Evolutionary conservation across 2,888 invertebrate species (phyloP), one percentile per base, ranked within the genome.

Genomic region (Graphium colonna): DNA sequence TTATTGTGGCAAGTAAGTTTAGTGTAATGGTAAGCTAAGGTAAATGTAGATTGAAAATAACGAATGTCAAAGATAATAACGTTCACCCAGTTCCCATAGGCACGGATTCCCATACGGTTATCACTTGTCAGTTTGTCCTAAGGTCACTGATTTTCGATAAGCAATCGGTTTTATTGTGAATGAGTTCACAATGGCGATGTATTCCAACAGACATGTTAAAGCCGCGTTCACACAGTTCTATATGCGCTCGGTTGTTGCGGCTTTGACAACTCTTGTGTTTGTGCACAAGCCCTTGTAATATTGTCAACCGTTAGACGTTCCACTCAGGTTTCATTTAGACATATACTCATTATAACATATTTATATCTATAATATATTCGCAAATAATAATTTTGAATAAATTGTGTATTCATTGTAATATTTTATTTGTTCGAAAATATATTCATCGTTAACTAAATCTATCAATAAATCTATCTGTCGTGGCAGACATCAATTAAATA

Each of bases 71-170:
- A 54, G 41, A 50, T 36, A 12, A 36, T 54, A 54, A 49, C 67
- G 67, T 69, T 66, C 71, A 68, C 71, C 75, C 68, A 74, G 74
- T 82, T 82, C 81, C 76, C 82, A 82, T 79, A 71, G 59, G 64
- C 64, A 65, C 63, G 68, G 63, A 72, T 77, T 82, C 82, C 77
- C 82, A 82, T 79, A 74, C 36, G 36, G 69, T 73, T 83, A 83
- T 82, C 80, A 65, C 59, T 61, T 61, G 63, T 62, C 69, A 63
- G 68, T 64, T 69, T 67, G 69, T 73, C 63, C 68, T 73, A 74
- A 79, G 78, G 76, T 77, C 77, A 77, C 68, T 79, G 69, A 63
- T 72, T 73, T 64, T 60, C 60, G 82, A 80, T 82, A 80, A 77
- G 76, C 67, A 62, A 70, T 65, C 68, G 62, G 59, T 61, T 66